Evolutionary conservation across 2,113 vertebrate species (phyloP).

Genomic region (Rattus rattus): DNA sequence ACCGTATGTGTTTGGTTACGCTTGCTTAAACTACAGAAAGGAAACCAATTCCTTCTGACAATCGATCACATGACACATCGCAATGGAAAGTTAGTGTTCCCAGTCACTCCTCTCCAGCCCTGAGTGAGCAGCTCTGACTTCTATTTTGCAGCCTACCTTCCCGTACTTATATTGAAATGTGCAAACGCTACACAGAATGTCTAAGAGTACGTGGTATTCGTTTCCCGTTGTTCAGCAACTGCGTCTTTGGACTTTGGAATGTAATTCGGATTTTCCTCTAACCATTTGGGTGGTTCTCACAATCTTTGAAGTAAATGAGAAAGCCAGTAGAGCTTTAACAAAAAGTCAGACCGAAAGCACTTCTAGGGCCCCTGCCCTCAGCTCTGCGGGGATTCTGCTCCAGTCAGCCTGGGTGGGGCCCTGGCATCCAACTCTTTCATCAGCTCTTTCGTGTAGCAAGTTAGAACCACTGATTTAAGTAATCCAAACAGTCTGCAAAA

Average conservation of each 20-base stretch:
- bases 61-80: not conserved
- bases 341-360: not conserved
- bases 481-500: not conserved
- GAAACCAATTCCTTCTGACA: not conserved
- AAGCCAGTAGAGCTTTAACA: not conserved
- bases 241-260: not conserved
- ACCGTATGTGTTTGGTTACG: not conserved
- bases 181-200: constrained; percentile 11
- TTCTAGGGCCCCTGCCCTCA: not conserved
- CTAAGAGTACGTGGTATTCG: not conserved
- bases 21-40: constrained; percentile 22
- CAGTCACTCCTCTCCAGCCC: not conserved
- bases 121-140: not conserved
- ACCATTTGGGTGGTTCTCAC: not conserved
- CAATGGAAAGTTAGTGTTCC: not conserved
- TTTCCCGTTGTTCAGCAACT: constrained; percentile 13
- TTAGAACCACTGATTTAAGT: constrained; percentile 33
- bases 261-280: not conserved
- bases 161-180: constrained; percentile 7
- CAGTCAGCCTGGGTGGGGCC: constrained; percentile 49
- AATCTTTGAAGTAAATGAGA: not conserved
- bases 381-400: constrained; percentile 17
- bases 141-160: constrained; percentile 29
- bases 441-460: not conserved
- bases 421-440: not conserved